These are phyloP conservation scores for Mythimna lalbum DNA, from an alignment of 2,888 invertebrate genomes.

Conservation along the genomic window DNA sequence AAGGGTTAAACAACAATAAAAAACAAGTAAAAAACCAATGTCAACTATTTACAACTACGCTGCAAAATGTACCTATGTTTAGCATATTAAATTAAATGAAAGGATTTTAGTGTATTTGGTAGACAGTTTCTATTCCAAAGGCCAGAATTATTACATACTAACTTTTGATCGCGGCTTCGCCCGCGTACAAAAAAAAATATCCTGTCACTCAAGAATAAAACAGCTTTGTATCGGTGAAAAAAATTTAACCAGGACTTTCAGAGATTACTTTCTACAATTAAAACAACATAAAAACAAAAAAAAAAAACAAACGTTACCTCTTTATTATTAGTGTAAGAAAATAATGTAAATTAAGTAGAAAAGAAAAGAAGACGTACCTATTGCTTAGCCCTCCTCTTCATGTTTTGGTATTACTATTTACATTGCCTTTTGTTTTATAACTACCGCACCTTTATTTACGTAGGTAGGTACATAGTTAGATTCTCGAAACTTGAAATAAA, in stretches of 20 bases:
- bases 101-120: constrained; percentile 9
- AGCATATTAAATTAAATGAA: not conserved
- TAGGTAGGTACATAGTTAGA: not conserved
- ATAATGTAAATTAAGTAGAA: too few relatives aligned
- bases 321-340: too few relatives aligned
- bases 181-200: too few relatives aligned
- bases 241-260: too few relatives aligned
- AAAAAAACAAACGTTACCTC: too few relatives aligned
- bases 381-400: not conserved
- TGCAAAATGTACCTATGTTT: constrained; percentile 2
- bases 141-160: too few relatives aligned
- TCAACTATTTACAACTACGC: constrained; percentile 3
- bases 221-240: too few relatives aligned
- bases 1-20: constrained; percentile 20
- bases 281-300: too few relatives aligned
- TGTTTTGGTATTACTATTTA: not conserved
- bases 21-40: constrained; percentile 32
- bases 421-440: constrained; percentile 20
- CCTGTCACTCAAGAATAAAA: too few relatives aligned
- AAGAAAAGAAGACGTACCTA: not conserved
- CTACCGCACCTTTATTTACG: not conserved
- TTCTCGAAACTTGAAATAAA: not conserved
- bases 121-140: too few relatives aligned
- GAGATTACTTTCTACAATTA: too few relatives aligned
- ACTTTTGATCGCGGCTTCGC: too few relatives aligned